Evolutionary conservation across 2,797 vertebrate species (phyloP).

Genomic region (Brachymystax lenok): DNA sequence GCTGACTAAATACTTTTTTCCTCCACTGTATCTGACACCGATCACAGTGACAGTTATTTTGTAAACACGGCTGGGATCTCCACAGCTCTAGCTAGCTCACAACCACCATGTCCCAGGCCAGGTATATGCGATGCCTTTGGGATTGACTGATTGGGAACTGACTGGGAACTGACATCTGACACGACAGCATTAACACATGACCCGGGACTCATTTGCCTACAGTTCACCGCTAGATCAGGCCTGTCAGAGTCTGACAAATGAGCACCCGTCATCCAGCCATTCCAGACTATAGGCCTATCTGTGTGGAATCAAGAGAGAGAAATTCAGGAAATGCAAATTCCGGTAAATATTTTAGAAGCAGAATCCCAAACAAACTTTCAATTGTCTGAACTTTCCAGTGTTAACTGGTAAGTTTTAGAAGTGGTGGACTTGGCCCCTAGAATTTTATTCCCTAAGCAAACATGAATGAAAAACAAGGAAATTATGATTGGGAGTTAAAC

Average conservation of each 20-base stretch:
- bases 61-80: too few species aligned
- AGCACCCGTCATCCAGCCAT: constrained; percentile 26
- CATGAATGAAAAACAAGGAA: constrained; percentile 47
- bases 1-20: too few species aligned
- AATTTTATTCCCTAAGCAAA: constrained; percentile 42
- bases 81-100: too few species aligned
- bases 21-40: not conserved
- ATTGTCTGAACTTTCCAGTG: constrained; percentile 48
- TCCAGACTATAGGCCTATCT: not conserved
- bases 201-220: constrained; percentile 44
- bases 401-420: constrained; percentile 14
- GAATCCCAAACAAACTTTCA: constrained; percentile 57
- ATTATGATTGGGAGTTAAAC: constrained; percentile 53
- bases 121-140: not conserved
- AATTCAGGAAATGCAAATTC: not conserved
- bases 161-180: constrained; percentile 57
- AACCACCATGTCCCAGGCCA: too few species aligned
- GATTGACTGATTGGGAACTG: constrained; percentile 47
- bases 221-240: constrained; percentile 33
- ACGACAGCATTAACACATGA: constrained; percentile 57
- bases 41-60: constrained; percentile 3
- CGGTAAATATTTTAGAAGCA: not conserved
- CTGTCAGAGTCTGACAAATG: constrained; percentile 42
- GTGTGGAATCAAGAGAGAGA: not conserved
- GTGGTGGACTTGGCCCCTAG: constrained; percentile 23